A percentile compares a stretch with the other conserved stretches of the same genome.
Conservation (phyloP, 2,888 invertebrate species). For the Mythimna lalbum region DNA sequence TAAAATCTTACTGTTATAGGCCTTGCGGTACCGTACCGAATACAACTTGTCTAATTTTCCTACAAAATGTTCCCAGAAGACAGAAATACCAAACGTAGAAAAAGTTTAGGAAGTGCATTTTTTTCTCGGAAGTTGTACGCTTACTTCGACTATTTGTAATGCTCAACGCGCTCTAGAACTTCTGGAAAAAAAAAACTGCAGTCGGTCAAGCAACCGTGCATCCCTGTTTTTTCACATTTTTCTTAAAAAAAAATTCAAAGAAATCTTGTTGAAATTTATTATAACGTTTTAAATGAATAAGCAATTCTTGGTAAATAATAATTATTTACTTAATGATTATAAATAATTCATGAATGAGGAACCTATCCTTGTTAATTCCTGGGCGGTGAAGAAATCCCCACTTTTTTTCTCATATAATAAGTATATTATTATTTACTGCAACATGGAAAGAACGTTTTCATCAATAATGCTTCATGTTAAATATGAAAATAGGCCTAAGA, state of each 20-base stretch:
- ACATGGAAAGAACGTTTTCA: too few relatives aligned
- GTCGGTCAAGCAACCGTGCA: constrained; percentile 5
- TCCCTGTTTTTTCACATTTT: background rate
- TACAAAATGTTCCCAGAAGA: constrained; percentile 15
- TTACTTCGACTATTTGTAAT: constrained; percentile 24
- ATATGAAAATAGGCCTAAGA: too few relatives aligned
- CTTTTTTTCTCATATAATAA: background rate
- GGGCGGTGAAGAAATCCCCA: background rate
- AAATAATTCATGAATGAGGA: background rate
- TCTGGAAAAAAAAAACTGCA: constrained; percentile 20
- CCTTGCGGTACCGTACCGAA: constrained; percentile 2
- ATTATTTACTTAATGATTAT: background rate
- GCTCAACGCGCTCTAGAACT: constrained; percentile 18
- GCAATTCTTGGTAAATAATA: too few relatives aligned
- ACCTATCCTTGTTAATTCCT: background rate
- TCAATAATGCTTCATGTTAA: too few relatives aligned
- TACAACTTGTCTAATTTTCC: constrained; percentile 16
- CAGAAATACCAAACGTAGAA: constrained; percentile 7
- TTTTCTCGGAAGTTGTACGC: constrained; percentile 30
- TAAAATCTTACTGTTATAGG: constrained; percentile 39
- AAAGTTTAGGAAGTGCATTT: constrained; percentile 28
- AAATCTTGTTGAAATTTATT: background rate
- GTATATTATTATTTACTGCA: background rate
- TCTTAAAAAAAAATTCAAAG: background rate
- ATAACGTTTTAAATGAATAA: background rate